Evolutionary conservation across 2,113 vertebrate genomes (phyloP).

Genomic region (Saccopteryx bilineata): DNA sequence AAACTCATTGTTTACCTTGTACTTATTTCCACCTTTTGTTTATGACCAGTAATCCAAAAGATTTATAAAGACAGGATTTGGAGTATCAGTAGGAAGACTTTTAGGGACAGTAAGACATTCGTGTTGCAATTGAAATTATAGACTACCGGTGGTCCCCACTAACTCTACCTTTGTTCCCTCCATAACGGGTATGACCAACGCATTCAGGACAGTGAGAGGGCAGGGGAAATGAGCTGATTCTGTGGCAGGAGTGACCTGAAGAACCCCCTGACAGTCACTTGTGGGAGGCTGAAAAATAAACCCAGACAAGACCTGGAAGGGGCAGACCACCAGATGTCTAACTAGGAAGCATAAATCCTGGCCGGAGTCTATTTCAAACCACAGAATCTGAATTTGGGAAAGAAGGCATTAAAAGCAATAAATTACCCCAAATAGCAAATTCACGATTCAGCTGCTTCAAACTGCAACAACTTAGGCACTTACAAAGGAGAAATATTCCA

Average conservation of each 20-base stretch:
- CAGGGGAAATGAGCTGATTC: not conserved
- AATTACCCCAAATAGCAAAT: conserved; percentile 72
- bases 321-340: conserved; percentile 61
- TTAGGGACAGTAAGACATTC: not conserved
- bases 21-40: not conserved
- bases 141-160: not conserved
- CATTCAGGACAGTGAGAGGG: not conserved
- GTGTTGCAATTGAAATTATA: not conserved
- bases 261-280: not conserved
- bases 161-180: not conserved
- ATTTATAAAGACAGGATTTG: not conserved
- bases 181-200: not conserved
- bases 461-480: conserved; percentile 70
- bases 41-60: not conserved
- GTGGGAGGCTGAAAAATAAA: conserved; percentile 38
- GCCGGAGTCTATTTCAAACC: conserved; percentile 65
- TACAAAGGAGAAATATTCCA: conserved; percentile 76
- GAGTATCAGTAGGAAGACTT: not conserved
- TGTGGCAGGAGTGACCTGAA: not conserved
- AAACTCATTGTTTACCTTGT: not conserved
- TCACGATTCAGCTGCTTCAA: conserved; percentile 72
- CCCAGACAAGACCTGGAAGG: conserved; percentile 34
- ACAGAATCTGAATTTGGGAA: conserved; percentile 70
- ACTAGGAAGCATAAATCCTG: conserved; percentile 63
- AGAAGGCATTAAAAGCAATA: conserved; percentile 79